Evolutionary conservation across 2,113 vertebrate genomes (phyloP), one percentile per base, ranked within the genome.

Genomic region (Hyla sarda): DNA sequence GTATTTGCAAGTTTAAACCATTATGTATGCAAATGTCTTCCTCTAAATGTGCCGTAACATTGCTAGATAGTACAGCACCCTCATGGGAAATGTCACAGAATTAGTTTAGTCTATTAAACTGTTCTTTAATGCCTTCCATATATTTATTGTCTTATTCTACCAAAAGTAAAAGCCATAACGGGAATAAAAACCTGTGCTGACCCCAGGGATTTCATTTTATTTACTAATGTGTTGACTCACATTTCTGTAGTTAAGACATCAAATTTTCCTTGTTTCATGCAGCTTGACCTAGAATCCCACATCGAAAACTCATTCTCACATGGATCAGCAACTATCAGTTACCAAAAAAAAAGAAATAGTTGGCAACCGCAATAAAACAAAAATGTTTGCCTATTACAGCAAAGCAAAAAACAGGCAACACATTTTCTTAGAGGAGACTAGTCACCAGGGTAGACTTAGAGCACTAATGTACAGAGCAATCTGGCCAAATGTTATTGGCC

Each of bases 21-120:
- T 82, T 87, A 82, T 82, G 54, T 87, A 87, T 87, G 85, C 69
- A 82, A 87, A 87, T 87, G 37, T 82, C 67, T 50, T 87, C 41
- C 32, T 62, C 52, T 69, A 71, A 80, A 45, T 86, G 21, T 65
- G 28, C 48, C 56, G 50, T 60, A 67, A 62, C 78, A 45, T 45
- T 56, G 37, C 50, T n/a, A 74, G 52, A 74, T 71, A 56, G 50
- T 50, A 0, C 10, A 58, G 48, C 65, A 58, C 71, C 25, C 85
- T 82, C 85, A 37, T 60, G 78, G 54, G 78, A 32, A 74, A 74
- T 73, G 85, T 41, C 77, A 50, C 52, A 62, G 69, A 82, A 87
- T 74, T 82, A 56, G 56, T 73, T 73, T 81, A 60, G 34, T 74
- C 54, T 72, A 62, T 82, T 82, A 87, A 52, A 47, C 77, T 37